Evolutionary conservation across 2,888 invertebrate genomes (phyloP).

Genomic region (Stenodema calcarata): DNA sequence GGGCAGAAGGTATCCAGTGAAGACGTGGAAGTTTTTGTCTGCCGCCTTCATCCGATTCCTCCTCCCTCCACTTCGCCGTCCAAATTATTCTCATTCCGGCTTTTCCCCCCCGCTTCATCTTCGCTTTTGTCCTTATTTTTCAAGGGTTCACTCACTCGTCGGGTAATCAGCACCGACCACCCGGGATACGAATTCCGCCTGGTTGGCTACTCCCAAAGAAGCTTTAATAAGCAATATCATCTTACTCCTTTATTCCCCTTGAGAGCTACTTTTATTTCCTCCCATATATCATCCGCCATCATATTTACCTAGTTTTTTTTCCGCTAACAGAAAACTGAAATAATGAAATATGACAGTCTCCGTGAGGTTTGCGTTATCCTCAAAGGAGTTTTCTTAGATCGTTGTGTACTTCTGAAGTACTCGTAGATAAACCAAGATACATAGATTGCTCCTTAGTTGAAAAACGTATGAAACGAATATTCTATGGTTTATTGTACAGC

Average conservation of each 20-base stretch:
- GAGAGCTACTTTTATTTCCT: neutral
- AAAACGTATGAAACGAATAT: too few species aligned
- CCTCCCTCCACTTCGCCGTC: neutral
- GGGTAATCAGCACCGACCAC: slow-evolving; percentile 7
- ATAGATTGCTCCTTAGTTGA: too few species aligned
- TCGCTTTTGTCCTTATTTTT: neutral
- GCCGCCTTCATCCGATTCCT: neutral
- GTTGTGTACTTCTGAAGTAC: too few species aligned
- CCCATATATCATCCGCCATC: neutral
- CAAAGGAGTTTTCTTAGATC: too few species aligned
- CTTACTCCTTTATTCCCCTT: neutral
- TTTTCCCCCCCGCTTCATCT: neutral
- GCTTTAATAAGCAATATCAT: neutral
- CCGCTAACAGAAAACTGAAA: neutral
- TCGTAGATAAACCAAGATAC: too few species aligned
- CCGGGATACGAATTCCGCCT: neutral
- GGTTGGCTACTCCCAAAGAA: neutral
- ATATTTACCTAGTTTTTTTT: neutral
- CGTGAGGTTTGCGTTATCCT: too few species aligned
- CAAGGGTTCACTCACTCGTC: neutral
- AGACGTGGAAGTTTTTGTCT: slow-evolving; percentile 15
- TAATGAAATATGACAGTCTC: too few species aligned
- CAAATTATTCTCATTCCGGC: neutral
- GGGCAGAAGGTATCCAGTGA: neutral
- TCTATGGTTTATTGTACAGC: too few species aligned